phyloP scores from a whole-genome alignment of 1,140 invertebrate species.

The Drosophila sp. region DNA sequence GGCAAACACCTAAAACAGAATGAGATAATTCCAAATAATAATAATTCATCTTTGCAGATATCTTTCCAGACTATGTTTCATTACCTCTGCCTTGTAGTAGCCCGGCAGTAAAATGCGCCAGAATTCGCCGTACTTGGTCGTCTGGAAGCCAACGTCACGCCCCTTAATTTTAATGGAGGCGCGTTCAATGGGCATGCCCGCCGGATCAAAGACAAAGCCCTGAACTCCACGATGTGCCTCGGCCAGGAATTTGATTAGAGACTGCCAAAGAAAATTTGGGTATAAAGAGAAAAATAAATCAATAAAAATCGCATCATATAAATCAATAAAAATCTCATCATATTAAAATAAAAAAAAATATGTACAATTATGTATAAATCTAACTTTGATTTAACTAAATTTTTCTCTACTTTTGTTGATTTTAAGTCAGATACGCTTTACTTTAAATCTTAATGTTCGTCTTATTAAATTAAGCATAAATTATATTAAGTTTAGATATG shows the following conservation, averaged over 20 bases:
- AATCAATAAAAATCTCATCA: no score
- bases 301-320: no score
- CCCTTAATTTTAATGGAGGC: slow-evolving; percentile 93
- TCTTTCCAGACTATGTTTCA: background rate
- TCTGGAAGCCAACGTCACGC: slow-evolving; percentile 94
- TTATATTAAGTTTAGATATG: no score
- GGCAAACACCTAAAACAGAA: slow-evolving; percentile 89
- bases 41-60: background rate
- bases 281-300: no score
- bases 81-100: slow-evolving; percentile 92
- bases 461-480: no score
- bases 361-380: no score
- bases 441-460: no score
- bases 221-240: slow-evolving; percentile 94
- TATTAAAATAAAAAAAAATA: no score
- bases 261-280: slow-evolving; percentile 85
- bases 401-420: no score
- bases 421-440: no score
- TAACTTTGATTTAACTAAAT: no score
- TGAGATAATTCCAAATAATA: background rate
- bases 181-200: slow-evolving; percentile 92
- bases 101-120: slow-evolving; percentile 95
- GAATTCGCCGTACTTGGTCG: slow-evolving; percentile 96
- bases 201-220: slow-evolving; percentile 93
- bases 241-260: slow-evolving; percentile 93